A percentile compares a stretch with the other conserved stretches of the same genome.
These are phyloP conservation scores for Manis crassicaudata DNA, from an alignment of 2,797 vertebrate genomes.

Conservation along the genomic window DNA sequence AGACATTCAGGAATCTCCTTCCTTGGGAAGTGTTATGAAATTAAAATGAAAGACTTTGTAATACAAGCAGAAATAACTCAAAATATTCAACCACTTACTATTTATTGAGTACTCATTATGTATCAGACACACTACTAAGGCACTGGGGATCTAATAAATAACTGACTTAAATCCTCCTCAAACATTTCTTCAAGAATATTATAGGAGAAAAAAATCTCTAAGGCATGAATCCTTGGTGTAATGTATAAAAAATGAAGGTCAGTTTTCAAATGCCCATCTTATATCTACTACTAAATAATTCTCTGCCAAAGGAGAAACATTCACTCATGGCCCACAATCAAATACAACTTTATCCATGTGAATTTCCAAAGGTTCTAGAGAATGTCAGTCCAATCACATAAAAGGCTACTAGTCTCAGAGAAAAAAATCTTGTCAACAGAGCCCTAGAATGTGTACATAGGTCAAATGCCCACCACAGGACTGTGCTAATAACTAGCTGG, in stretches of 20 bases:
- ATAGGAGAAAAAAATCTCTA: conserved; percentile 20
- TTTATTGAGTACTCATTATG: neutral
- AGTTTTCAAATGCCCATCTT: neutral
- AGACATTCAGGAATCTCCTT: neutral
- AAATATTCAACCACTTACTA: neutral
- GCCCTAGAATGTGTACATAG: neutral
- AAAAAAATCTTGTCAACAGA: neutral
- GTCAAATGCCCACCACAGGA: neutral
- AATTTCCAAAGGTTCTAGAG: neutral
- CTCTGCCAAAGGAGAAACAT: neutral
- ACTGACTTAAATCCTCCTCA: neutral
- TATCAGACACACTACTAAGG: neutral
- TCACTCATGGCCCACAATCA: neutral
- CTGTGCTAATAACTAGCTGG: neutral
- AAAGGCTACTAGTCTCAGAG: neutral
- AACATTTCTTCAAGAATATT: neutral
- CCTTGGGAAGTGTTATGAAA: neutral
- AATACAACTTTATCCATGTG: neutral
- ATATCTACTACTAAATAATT: neutral
- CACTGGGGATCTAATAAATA: neutral
- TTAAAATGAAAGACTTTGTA: neutral
- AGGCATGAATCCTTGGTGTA: neutral
- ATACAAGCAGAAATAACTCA: conserved; percentile 24
- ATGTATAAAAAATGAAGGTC: neutral
- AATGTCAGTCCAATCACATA: neutral